These are phyloP conservation scores for Ips nitidus DNA, from an alignment of 1,140 invertebrate species.

Conservation along the genomic window DNA sequence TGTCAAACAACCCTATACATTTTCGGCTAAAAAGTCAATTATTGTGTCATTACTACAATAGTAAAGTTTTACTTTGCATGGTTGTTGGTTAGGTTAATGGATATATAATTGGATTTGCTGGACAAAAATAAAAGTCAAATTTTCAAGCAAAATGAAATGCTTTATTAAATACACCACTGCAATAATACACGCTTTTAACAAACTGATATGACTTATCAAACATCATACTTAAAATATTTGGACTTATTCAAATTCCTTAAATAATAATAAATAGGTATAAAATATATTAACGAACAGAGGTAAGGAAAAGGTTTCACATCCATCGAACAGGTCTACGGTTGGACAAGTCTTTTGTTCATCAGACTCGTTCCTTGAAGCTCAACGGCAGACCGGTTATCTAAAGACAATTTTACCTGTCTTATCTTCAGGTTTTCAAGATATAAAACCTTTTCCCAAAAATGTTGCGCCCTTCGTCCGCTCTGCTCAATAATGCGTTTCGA, in stretches of 20 bases:
- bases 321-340: slow-evolving; percentile 17
- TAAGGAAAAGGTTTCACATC: slow-evolving; percentile 29
- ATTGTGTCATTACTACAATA: too few relatives aligned
- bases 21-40: too few relatives aligned
- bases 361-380: neutral
- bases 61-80: too few relatives aligned
- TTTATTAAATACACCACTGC: slow-evolving; percentile 55
- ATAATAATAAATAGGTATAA: slow-evolving; percentile 47
- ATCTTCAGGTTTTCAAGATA: slow-evolving; percentile 12
- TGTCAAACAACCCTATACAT: too few relatives aligned
- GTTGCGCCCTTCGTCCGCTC: slow-evolving; percentile 8
- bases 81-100: too few relatives aligned
- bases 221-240: slow-evolving; percentile 51
- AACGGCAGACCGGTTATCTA: neutral
- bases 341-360: neutral
- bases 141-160: slow-evolving; percentile 54
- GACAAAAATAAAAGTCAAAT: neutral
- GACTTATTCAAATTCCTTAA: slow-evolving; percentile 44
- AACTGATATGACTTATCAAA: slow-evolving; percentile 55
- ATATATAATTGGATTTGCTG: too few relatives aligned
- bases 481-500: neutral
- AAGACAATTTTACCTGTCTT: slow-evolving; percentile 4
- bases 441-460: slow-evolving; percentile 17
- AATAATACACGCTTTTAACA: slow-evolving; percentile 54
- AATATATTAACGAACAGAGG: slow-evolving; percentile 42